phyloP scores from a whole-genome alignment of 2,888 invertebrate genomes.

The Cryptus viduatorius region DNA sequence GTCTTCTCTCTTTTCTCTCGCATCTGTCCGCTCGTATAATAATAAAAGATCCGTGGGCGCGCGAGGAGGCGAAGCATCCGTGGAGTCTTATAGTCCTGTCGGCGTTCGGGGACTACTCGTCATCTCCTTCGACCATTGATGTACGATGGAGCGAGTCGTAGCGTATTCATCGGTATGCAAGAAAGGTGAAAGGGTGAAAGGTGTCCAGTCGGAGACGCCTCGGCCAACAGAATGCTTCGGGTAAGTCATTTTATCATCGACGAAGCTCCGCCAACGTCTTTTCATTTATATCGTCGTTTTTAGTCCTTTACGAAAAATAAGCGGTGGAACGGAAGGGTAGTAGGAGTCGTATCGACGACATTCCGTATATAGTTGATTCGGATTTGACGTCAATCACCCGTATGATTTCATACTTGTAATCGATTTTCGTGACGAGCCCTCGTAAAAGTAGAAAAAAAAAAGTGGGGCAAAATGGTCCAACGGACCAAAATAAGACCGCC shows the following conservation, averaged over 20 bases:
- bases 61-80: constrained; percentile 12
- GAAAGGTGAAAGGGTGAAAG: constrained; percentile 72
- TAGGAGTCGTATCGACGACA: no score
- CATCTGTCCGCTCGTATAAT: constrained; percentile 18
- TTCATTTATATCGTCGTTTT: background rate
- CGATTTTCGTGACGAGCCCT: no score
- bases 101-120: constrained; percentile 73
- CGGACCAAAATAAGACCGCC: no score
- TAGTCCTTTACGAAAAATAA: background rate
- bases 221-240: constrained; percentile 4
- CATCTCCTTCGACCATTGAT: constrained; percentile 72
- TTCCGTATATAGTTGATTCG: no score
- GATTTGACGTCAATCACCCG: no score
- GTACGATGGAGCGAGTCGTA: constrained; percentile 47
- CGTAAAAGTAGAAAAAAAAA: no score
- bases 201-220: constrained; percentile 50
- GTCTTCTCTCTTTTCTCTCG: constrained; percentile 9
- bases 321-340: no score
- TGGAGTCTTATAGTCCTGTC: constrained; percentile 72
- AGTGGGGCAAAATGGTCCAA: no score
- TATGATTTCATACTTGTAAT: no score
- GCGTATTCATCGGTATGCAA: constrained; percentile 52
- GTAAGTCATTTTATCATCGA: constrained; percentile 72
- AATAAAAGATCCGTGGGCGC: constrained; percentile 31
- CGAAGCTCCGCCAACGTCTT: constrained; percentile 24